Evolutionary conservation across 2,113 vertebrate species (phyloP).

Genomic region (Labeo rohita): DNA sequence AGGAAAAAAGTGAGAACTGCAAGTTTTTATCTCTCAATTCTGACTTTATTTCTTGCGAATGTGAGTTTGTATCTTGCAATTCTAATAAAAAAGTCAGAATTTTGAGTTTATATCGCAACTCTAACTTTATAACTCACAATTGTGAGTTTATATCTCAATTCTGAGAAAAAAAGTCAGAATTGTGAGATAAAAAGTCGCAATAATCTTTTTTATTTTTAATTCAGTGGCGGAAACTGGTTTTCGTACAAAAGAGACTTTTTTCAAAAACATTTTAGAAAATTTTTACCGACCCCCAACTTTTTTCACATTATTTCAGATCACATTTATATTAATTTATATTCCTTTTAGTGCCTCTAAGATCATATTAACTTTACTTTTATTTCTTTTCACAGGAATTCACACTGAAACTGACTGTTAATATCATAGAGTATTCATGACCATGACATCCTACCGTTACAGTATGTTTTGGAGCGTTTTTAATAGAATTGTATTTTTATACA

Average conservation of each 20-base stretch:
- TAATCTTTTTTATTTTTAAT: too few species aligned
- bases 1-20: too few species aligned
- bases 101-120: too few species aligned
- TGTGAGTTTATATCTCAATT: too few species aligned
- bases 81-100: too few species aligned
- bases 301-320: background rate
- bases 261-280: background rate
- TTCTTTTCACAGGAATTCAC: conserved; percentile 67
- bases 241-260: background rate
- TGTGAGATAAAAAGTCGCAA: too few species aligned
- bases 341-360: background rate
- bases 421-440: conserved; percentile 31
- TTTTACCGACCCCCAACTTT: background rate
- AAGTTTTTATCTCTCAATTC: too few species aligned
- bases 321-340: background rate
- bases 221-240: too few species aligned
- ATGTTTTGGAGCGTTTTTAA: background rate
- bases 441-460: background rate
- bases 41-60: too few species aligned
- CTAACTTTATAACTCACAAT: too few species aligned
- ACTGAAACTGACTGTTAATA: conserved; percentile 60
- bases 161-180: too few species aligned
- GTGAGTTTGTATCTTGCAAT: too few species aligned
- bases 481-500: conserved; percentile 28
- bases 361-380: background rate